These are phyloP conservation scores for Larimichthys polyactis DNA, from an alignment of 2,113 vertebrate species.

Conservation along the genomic window DNA sequence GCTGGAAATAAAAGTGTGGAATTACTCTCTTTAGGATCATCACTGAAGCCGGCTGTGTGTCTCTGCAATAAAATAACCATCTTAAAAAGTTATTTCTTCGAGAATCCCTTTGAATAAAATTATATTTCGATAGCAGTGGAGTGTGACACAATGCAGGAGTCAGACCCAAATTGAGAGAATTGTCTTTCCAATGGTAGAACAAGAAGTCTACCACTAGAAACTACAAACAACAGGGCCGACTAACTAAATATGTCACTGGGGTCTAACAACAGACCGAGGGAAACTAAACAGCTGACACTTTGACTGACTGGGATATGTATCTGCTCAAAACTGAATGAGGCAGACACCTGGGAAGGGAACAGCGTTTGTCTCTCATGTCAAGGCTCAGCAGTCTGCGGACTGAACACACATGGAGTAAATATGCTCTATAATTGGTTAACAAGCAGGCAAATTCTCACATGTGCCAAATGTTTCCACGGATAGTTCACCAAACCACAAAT, in stretches of 20 bases:
- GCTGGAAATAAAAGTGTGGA: constrained; percentile 22
- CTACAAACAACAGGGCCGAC: background rate
- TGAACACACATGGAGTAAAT: constrained; percentile 10
- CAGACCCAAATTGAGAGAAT: background rate
- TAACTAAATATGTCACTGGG: constrained; percentile 2
- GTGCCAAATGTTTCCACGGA: background rate
- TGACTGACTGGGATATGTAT: background rate
- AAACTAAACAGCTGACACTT: constrained; percentile 16
- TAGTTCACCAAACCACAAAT: background rate
- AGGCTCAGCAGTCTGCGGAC: background rate
- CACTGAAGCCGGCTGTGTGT: constrained; percentile 2
- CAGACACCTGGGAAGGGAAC: background rate
- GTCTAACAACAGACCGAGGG: background rate
- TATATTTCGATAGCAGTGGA: background rate
- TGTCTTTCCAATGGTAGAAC: background rate
- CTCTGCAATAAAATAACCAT: constrained; percentile 24
- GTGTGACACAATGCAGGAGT: constrained; percentile 3
- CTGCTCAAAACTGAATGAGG: constrained; percentile 4
- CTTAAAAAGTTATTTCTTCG: constrained; percentile 3
- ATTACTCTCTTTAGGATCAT: constrained; percentile 29
- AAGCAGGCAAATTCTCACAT: background rate
- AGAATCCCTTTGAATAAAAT: constrained; percentile 26
- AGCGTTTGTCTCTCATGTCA: background rate
- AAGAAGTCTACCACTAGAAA: background rate
- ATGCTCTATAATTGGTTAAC: constrained; percentile 19